Evolutionary conservation across 2,797 vertebrate species (phyloP), one percentile per base, ranked within the genome.

Genomic region (Melanotaenia nigrans): DNA sequence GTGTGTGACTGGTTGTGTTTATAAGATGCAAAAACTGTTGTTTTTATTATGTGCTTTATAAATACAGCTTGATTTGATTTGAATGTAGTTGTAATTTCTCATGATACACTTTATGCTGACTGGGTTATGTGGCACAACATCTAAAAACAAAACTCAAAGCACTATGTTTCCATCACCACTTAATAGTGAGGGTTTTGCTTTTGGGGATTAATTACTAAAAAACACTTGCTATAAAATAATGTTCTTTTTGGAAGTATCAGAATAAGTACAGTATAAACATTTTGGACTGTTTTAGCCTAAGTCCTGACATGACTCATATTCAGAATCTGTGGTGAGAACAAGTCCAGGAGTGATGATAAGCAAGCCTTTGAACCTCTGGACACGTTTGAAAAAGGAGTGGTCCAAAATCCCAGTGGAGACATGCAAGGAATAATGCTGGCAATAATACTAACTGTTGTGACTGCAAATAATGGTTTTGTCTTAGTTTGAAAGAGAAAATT

Each of bases 381-480:
- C 11, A 54, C 25, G 6, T 25, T 28, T 25, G 18, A 20, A 13
- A 32, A 30, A 40, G 5, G 2, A 28, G 42, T 45, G 9, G 25
- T 62, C 38, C 14, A 28, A 61, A 30, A 61, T 6, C n/a, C 22
- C 10, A 12, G n/a, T 14, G 13, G 24, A 33, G 51, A 14, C 42
- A 20, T 45, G 16, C 22, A 8, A 35, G 45, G 55, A 32, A 13
- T 3, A 16, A 28, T 70, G 32, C n/a, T 47, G 32, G 11, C 3
- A 35, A 64, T 38, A 18, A 49, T 35, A 40, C 1, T 63, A 16
- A 33, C 45, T 45, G 45, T 40, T n/a, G 32, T 57, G 53, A 63
- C 47, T 63, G 30, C 16, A 62, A 33, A 63, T 47, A n/a, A 25
- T 4, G 20, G 49, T 12, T 63, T 63, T 57, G 30, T 12, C 59